A percentile compares a stretch with the other conserved stretches of the same genome.
Conservation (phyloP, 2,888 invertebrate genomes). For the Gisinianus flammeolus region DNA sequence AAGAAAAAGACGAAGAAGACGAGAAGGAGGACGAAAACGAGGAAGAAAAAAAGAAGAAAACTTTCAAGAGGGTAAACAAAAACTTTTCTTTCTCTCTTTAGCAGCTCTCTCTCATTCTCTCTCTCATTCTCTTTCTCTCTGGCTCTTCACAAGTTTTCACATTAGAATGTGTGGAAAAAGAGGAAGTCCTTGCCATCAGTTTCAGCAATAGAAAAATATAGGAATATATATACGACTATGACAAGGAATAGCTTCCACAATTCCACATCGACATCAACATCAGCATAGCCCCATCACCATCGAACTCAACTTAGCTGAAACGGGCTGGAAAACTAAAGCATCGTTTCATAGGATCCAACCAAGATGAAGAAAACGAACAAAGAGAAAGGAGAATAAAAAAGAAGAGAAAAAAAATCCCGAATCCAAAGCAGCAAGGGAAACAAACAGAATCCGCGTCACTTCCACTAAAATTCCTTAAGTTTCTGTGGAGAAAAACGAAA, state of each 20-base stretch:
- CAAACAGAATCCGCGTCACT: not conserved
- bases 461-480: not conserved
- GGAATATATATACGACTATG: not conserved
- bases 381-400: too few relatives aligned
- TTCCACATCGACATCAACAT: conserved; percentile 2
- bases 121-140: not conserved
- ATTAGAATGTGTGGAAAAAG: conserved; percentile 2
- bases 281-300: not conserved
- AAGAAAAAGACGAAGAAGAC: conserved; percentile 11
- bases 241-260: not conserved
- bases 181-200: conserved; percentile 9
- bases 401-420: not conserved
- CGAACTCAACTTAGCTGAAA: not conserved
- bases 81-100: conserved; percentile 30
- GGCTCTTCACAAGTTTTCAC: conserved; percentile 37
- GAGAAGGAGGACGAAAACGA: not conserved
- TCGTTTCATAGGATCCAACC: not conserved
- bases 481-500: not conserved
- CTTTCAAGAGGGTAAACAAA: conserved; percentile 36
- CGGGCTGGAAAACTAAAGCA: not conserved
- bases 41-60: conserved; percentile 18
- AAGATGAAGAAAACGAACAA: too few relatives aligned
- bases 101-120: conserved; percentile 11
- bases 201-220: not conserved
- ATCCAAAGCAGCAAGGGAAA: not conserved